Evolutionary conservation across 2,113 vertebrate genomes (phyloP), one percentile per base, ranked within the genome.

Genomic region (Chloebia gouldiae): DNA sequence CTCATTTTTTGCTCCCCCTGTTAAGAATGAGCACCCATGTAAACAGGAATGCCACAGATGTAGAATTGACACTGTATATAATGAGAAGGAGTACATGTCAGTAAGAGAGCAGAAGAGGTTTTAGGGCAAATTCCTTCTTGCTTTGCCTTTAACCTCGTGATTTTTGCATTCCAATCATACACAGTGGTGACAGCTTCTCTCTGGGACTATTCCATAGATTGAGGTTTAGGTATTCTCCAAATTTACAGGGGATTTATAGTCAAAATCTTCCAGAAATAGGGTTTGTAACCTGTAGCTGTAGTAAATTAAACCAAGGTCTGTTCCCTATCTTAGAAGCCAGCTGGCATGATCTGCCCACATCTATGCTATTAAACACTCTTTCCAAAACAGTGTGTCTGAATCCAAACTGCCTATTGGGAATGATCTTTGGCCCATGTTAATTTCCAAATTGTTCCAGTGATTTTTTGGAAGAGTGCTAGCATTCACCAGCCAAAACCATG

Each of bases 401-500:
- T 96, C 92, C 92, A 96, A 86, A 63, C 80, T 92, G 95, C 76
- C 88, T 93, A 13, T 94, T 96, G 92, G 94, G 94, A 94, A 88
- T 78, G 94, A 96, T 93, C 95, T 97, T 93, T 78, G 60, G 95
- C 88, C 96, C 86, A 35, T 90, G 88, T 51, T 93, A 96, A 96
- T 95, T 97, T 94, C 83, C 82, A 94, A 95, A 96, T 88, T 95
- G 94, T 90, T 94, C 51, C 88, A 92, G 80, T 86, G 88, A 96
- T 83, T 95, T 95, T 96, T 95, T 97, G 96, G 95, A 97, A 92
- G 76, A 86, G 54, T 50, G 31, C 31, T 78, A 75, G 69, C 47
- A 68, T 80, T 90, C 56, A 71, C 56, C 86, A 93, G 95, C 95
- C 96, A 97, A 97, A 95, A 95, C 27, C 10, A 0, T 71, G 82